Evolutionary conservation across 1,140 invertebrate genomes (phyloP), one percentile per base, ranked within the genome.

Genomic region (Diorhabda elongata): DNA sequence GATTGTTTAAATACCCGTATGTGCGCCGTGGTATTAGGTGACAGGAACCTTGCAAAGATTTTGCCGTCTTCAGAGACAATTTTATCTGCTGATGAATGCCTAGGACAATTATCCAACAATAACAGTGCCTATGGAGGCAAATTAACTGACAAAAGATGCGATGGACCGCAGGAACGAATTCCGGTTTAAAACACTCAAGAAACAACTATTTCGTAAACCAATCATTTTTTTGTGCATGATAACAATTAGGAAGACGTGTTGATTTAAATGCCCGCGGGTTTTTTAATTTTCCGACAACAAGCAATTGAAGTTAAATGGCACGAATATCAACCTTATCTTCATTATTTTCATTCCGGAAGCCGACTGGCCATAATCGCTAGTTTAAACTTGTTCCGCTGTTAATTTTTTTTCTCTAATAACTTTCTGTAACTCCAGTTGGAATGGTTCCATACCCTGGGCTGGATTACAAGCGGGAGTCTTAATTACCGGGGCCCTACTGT

Each of bases 1-100:
- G n/a, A n/a, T n/a, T n/a, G n/a, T n/a, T n/a, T n/a, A n/a, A n/a
- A n/a, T n/a, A n/a, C n/a, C n/a, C n/a, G n/a, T n/a, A n/a, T n/a
- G n/a, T n/a, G n/a, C 59, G 79, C 69, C 65, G 75, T 79, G 63
- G 73, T 75, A 64, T 82, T 81, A 68, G 78, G 75, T 61, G 79
- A 78, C 62, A 82, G 72, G 78, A 78, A 82, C 75, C 79, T 79
- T 44, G 77, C 75, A 70, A 71, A 76, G 66, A 80, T 75, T 56
- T 71, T 71, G 71, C 75, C 73, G 75, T 80, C 76, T 42, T 77
- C 73, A 69, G 74, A 60, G 58, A 69, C 63, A 60, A 60, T 2
- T 47, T 44, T 11, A 11, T 45, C 9, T 45, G 43, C n/a, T 45
- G 44, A 5, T 6, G 73, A 75, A 72, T 79, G 80, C 42, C 75